These are phyloP conservation scores for Saccopteryx leptura DNA, from an alignment of 2,113 vertebrate genomes.

Conservation along the genomic window DNA sequence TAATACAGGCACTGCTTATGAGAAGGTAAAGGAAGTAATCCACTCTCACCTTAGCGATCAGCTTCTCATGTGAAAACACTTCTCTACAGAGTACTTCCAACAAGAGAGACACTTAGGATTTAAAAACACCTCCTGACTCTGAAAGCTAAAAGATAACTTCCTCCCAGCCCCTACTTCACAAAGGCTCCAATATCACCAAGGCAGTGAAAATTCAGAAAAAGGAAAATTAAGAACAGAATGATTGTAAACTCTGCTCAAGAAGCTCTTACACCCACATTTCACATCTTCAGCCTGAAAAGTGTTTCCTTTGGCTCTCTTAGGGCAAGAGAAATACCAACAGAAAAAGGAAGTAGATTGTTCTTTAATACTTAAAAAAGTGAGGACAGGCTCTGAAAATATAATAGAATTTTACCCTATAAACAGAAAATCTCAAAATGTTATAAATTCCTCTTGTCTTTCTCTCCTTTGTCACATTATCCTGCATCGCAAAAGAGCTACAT, in stretches of 20 bases:
- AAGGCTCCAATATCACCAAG: conserved; percentile 32
- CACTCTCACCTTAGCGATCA: background rate
- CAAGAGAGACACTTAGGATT: conserved; percentile 33
- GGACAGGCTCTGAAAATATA: conserved; percentile 17
- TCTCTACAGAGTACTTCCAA: conserved; percentile 33
- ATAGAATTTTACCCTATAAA: conserved; percentile 37
- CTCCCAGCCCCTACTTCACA: background rate
- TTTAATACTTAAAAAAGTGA: conserved; percentile 7
- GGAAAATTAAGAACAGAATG: conserved; percentile 12
- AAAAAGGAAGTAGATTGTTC: conserved; percentile 10
- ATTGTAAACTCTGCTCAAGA: conserved; percentile 19
- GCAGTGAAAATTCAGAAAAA: conserved; percentile 24
- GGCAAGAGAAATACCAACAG: conserved; percentile 34
- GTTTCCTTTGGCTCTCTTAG: conserved; percentile 15
- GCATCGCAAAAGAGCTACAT: background rate
- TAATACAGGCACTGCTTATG: background rate
- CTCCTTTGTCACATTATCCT: conserved; percentile 43
- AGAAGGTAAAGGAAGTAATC: conserved; percentile 1
- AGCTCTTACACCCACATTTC: conserved; percentile 19
- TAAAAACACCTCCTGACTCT: conserved; percentile 56
- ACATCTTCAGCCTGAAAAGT: conserved; percentile 32
- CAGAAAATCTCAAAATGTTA: conserved; percentile 61
- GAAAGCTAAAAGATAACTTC: conserved; percentile 22
- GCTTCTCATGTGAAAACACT: conserved; percentile 36
- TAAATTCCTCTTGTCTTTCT: conserved; percentile 7